Base-by-base conservation (phyloP, 2,797 vertebrate species). In the Gallirallus australis region DNA sequence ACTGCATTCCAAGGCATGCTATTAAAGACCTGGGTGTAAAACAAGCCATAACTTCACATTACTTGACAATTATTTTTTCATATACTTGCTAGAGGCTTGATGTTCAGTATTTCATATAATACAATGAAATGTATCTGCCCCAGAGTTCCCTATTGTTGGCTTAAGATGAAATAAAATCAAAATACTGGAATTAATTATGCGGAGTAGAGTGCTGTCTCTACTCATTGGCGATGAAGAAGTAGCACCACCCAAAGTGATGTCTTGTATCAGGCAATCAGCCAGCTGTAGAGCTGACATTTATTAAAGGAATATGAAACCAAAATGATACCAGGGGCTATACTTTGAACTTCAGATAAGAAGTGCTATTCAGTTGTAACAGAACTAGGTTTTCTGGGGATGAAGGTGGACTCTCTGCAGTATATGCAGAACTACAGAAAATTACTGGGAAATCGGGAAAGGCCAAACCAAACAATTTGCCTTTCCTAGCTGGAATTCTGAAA, bases 151-250 rank as follows among this genome's bases (percentile, higher is more conserved):
- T 81, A 84, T 76, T 93, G 57, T 93, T 94, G 92, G 93, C 69
- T 89, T 88, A 89, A 95, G 92, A 94, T 90, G 85, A 96, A 97
- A 95, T 94, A 30, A 94, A 95, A 91, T 86, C 7, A 96, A 94
- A 96, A 93, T 78, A 91, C 33, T 71, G 65, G 70, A 95, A 95
- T 93, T 96, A 95, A 95, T 96, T 90, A 93, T 3, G 2, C 21
- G 33, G 47, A 63, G 88, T 72, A 35, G 35, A 35, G 80, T 57
- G 45, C 79, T 90, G 64, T 39, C 64, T 90, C 59, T 65, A 33
- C 76, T 83, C 72, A 83, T 31, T 0, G 0, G 59, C 37, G 83
- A 83, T 71, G 78, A 96, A 47, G 42, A 81, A 68, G 33, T 19
- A 90, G 59, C 47, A 88, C 56, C 61, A 72, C 60, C 70, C 65